phyloP scores from a whole-genome alignment of 2,113 vertebrate genomes.

The Furnarius figulus region DNA sequence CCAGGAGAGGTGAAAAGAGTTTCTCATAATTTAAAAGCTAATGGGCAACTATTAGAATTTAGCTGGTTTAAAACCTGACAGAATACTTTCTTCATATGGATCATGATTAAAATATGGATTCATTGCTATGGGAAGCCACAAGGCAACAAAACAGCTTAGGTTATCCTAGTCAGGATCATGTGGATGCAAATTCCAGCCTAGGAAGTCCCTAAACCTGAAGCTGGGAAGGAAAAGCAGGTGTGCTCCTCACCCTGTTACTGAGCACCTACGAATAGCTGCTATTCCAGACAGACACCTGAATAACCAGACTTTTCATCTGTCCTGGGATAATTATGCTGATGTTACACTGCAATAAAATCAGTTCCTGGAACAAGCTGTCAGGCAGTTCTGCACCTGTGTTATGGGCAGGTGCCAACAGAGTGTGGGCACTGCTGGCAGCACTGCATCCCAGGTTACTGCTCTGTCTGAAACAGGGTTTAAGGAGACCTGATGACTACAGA shows the following conservation, averaged over 20 bases:
- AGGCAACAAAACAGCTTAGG: neutral
- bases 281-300: neutral
- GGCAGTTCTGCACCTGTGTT: neutral
- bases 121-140: neutral
- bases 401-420: accelerated
- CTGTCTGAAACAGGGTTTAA: neutral
- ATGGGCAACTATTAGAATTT: neutral
- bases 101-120: neutral
- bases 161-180: neutral
- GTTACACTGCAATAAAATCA: neutral
- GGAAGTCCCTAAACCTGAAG: neutral
- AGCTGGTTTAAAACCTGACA: neutral
- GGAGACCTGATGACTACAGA: neutral
- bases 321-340: neutral
- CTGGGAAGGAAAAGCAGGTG: neutral
- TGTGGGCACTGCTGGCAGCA: neutral
- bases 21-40: neutral
- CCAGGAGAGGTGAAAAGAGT: neutral
- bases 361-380: neutral
- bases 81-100: neutral
- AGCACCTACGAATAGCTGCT: neutral
- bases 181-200: neutral
- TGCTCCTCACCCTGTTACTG: neutral
- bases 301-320: neutral
- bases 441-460: neutral